Evolutionary conservation across 2,797 vertebrate genomes (phyloP), one percentile per base, ranked within the genome.

Genomic region (Catostomus latipinnis): DNA sequence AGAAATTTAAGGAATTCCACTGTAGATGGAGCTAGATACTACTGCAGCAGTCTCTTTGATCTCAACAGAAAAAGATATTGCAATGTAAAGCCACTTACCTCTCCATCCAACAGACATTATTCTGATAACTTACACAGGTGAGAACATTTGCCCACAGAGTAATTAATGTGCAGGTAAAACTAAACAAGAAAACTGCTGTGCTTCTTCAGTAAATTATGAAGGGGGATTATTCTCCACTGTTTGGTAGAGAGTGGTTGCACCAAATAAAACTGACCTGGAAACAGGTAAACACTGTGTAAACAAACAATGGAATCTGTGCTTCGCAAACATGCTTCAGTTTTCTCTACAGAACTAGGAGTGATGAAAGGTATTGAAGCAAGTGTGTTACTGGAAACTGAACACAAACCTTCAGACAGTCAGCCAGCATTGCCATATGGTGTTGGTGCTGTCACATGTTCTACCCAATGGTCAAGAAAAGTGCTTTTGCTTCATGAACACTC

Each of bases 211-310:
- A 60, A n/a, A 18, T 60, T 9, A 2, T 60, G 22, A 60, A 60
- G 9, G 57, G n/a, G 14, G 11, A 60, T 14, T 60, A 16, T 60
- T 18, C 57, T 14, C 5, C 9, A 18, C 22, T 60, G 9, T 60
- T 58, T 60, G 57, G n/a, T 8, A 60, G 57, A n/a, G 13, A 60
- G 57, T 60, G n/a, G 57, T 16, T 16, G 57, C 57, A 60, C 57
- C 57, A 60, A 18, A 60, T 60, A n/a, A 60, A 18, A 14, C 22
- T 16, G 22, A 60, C 18, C n/a, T 60, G 57, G 14, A 60, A 60
- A 60, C 6, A 60, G 57, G 9, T 60, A 58, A 58, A 4, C 13
- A 58, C 56, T n/a, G 12, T 18, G 22, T 6, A 9, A 14, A 18
- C 7, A 8, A n/a, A 60, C 57, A 60, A 10, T 16, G 22, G 57